phyloP scores from a whole-genome alignment of 2,797 vertebrate species.

The Gila robusta region DNA sequence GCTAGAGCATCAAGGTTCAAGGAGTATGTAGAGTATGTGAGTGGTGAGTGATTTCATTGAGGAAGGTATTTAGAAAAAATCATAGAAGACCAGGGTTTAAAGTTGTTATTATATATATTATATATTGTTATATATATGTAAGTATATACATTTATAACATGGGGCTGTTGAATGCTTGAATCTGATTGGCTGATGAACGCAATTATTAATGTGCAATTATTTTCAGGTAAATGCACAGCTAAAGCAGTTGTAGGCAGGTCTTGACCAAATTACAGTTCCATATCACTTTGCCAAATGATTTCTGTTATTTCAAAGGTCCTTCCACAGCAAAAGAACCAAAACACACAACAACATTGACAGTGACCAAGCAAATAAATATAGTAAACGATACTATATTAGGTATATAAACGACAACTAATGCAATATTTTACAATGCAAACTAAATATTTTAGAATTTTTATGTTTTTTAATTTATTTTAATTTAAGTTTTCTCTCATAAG shows the following conservation, averaged over 20 bases:
- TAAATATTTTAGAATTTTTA: neutral
- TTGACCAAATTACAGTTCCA: neutral
- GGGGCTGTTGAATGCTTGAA: neutral
- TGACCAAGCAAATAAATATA: too few species aligned
- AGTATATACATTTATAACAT: neutral
- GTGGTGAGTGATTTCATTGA: slow-evolving; percentile 1
- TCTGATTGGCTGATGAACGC: neutral
- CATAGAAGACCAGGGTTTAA: neutral
- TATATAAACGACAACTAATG: too few species aligned
- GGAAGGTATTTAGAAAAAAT: neutral
- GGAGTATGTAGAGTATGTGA: slow-evolving; percentile 9
- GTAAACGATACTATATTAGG: too few species aligned
- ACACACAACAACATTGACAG: too few species aligned
- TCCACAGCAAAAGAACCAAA: too few species aligned
- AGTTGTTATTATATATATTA: neutral
- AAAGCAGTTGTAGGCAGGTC: neutral
- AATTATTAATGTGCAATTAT: neutral
- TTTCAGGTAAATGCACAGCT: neutral
- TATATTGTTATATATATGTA: neutral
- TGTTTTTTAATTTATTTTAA: neutral
- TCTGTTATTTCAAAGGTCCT: too few species aligned
- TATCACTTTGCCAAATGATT: neutral
- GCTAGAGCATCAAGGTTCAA: slow-evolving; percentile 18
- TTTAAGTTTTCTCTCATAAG: too few species aligned
- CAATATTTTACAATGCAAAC: neutral